Conservation (phyloP, 2,888 invertebrate species). For the Leptinotarsa peninsularis region DNA sequence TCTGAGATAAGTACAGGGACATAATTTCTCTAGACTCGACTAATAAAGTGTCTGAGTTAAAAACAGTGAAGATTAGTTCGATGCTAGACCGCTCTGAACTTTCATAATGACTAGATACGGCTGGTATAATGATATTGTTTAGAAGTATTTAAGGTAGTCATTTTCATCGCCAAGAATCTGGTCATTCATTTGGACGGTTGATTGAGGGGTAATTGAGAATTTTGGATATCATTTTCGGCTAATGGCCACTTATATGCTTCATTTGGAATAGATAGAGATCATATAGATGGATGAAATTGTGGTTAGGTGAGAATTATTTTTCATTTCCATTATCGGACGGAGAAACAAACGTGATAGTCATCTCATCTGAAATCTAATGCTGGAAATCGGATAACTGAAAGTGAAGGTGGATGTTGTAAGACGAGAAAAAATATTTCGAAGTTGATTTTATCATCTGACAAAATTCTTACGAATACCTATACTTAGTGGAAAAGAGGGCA, state of each 20-base stretch:
- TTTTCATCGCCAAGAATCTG: constrained; percentile 15
- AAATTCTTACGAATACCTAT: too few species aligned
- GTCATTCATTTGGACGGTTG: constrained; percentile 14
- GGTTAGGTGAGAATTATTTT: constrained; percentile 19
- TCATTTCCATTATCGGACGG: too few species aligned
- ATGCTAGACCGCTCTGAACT: constrained; percentile 3
- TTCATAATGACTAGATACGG: constrained; percentile 18
- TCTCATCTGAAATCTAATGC: neutral
- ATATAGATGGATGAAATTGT: neutral
- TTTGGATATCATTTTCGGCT: constrained; percentile 22
- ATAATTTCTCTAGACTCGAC: neutral
- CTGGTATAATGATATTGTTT: constrained; percentile 29
- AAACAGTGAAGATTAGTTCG: constrained; percentile 21
- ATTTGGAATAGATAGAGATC: constrained; percentile 17
- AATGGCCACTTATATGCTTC: constrained; percentile 23
- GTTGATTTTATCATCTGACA: too few species aligned
- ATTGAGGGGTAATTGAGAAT: constrained; percentile 22
- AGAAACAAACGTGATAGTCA: neutral
- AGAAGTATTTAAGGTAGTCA: constrained; percentile 24
- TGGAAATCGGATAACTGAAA: too few species aligned
- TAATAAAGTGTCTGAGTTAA: constrained; percentile 26
- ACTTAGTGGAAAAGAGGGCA: too few species aligned
- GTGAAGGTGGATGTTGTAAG: too few species aligned
- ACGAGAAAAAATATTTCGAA: too few species aligned
- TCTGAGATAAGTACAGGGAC: neutral